These are phyloP conservation scores for Agrypnia vestita DNA, from an alignment of 1,140 invertebrate species.

Conservation along the genomic window DNA sequence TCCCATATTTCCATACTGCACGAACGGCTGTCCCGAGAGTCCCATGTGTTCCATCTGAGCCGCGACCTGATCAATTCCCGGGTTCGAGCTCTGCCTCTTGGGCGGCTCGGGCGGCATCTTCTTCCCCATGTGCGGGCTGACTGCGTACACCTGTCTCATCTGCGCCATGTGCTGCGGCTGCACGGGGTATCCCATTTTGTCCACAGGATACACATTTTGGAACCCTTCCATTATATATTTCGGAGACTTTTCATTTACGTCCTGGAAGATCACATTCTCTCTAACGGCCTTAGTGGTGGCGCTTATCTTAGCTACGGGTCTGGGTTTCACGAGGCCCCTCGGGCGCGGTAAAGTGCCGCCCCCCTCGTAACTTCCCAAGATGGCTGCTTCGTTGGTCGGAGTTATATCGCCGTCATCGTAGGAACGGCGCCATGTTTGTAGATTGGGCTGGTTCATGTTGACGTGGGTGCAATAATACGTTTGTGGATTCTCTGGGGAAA, in stretches of 20 bases:
- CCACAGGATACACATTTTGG: slow-evolving; percentile 64
- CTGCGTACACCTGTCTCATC: slow-evolving; percentile 69
- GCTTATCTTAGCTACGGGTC: slow-evolving; percentile 89
- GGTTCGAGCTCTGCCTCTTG: slow-evolving; percentile 79
- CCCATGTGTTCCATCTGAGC: slow-evolving; percentile 60
- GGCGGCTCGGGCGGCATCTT: slow-evolving; percentile 90
- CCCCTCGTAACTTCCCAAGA: slow-evolving; percentile 76
- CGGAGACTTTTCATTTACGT: slow-evolving; percentile 73
- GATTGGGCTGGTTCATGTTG: slow-evolving; percentile 68
- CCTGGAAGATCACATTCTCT: slow-evolving; percentile 65
- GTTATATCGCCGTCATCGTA: slow-evolving; percentile 93
- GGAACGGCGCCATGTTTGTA: slow-evolving; percentile 82
- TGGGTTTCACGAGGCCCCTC: slow-evolving; percentile 83
- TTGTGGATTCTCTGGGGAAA: slow-evolving; percentile 73
- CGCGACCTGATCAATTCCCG: slow-evolving; percentile 55
- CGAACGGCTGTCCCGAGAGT: slow-evolving; percentile 15
- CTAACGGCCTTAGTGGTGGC: slow-evolving; percentile 74
- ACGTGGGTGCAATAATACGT: slow-evolving; percentile 71
- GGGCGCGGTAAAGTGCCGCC: slow-evolving; percentile 91
- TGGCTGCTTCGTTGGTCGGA: slow-evolving; percentile 85
- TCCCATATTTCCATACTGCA: slow-evolving; percentile 49
- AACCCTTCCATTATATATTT: slow-evolving; percentile 68
- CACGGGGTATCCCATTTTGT: slow-evolving; percentile 71
- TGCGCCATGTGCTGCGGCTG: slow-evolving; percentile 63
- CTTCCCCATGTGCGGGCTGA: slow-evolving; percentile 78